Base-by-base conservation (phyloP, 2,797 vertebrate genomes). In the Hephaestus fuliginosus region DNA sequence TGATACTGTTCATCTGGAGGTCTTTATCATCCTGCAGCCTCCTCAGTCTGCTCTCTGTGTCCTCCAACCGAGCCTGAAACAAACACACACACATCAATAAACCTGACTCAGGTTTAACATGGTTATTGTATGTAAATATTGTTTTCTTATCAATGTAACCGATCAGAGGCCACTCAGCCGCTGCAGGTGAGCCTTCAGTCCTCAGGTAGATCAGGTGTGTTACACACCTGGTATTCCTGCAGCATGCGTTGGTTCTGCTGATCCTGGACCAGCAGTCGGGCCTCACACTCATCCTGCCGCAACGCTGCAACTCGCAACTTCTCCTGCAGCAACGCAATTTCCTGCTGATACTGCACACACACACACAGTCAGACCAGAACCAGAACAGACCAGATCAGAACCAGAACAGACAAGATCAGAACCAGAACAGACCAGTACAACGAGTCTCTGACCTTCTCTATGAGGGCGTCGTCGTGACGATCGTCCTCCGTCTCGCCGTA, bases 1-100 rank as follows among this genome's bases (percentile, higher is more conserved):
- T 99, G 90, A 99, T 98, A 86, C 97, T 98, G 89, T 98, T 99
- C 97, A 99, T 99, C 94, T 99, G 98, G 55, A 97, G 96, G 81
- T 99, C 98, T 84, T 99, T 99, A 88, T 99, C 97, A 1, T 99
- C 98, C 90, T 99, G 97, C 53, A 98, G 97, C 68, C 97, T 92
- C 82, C 97, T 96, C 68, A 99, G 95, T n/a, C 96, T 89, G 62
- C 97, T 97, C 91, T 99, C 97, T 0, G 97, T 98, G 91, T 98
- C 97, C 88, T 98, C 97, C 89, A 99, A 89, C 1, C 95, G 92
- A 28, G 90, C 90, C 93, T 94, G 77, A 69, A 71, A 82, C 18
- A 56, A 22, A 82, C 13, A 48, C 51, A 60, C 58, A 58, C 41
- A 60, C 43, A 36, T 4, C 30, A 33, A 33, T 5, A 33, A 3